A percentile compares a stretch with the other conserved stretches of the same genome.
Evolutionary conservation across 1,140 invertebrate genomes (phyloP).

Genomic region (Cherax quadricarinatus): DNA sequence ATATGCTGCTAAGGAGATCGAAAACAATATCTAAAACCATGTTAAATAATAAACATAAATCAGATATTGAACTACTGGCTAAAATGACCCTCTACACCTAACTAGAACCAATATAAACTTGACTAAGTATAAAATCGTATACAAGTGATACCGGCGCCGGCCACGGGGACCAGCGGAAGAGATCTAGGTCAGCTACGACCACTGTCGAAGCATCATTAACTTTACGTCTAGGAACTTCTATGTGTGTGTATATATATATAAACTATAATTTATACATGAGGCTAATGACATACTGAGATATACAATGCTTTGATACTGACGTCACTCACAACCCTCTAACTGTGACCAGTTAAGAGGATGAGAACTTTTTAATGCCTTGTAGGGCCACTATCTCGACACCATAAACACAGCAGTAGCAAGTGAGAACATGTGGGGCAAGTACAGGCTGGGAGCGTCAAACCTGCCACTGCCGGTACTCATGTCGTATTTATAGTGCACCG

Average conservation of each 20-base stretch:
- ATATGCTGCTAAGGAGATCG: neutral
- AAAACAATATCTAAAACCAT: neutral
- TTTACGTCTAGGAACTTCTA: conserved; percentile 54
- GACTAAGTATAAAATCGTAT: conserved; percentile 64
- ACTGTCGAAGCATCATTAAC: neutral
- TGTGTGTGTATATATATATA: conserved; percentile 42
- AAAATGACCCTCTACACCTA: conserved; percentile 3
- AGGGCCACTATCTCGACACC: too few species aligned
- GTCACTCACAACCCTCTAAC: neutral
- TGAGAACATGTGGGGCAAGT: too few species aligned
- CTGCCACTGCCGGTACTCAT: too few species aligned
- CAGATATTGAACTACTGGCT: conserved; percentile 5
- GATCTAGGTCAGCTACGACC: conserved; percentile 37
- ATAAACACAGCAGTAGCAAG: too few species aligned
- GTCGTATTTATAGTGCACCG: too few species aligned
- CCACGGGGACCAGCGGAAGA: conserved; percentile 22
- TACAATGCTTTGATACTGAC: conserved; percentile 22
- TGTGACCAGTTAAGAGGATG: neutral
- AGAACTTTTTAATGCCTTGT: neutral
- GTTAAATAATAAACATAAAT: neutral
- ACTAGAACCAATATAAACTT: conserved; percentile 27
- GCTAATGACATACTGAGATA: neutral
- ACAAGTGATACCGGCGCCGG: conserved; percentile 41
- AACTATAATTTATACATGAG: conserved; percentile 33
- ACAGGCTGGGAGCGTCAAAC: too few species aligned